Evolutionary conservation across 2,888 invertebrate genomes (phyloP).

Genomic region (Germaria angustata): DNA sequence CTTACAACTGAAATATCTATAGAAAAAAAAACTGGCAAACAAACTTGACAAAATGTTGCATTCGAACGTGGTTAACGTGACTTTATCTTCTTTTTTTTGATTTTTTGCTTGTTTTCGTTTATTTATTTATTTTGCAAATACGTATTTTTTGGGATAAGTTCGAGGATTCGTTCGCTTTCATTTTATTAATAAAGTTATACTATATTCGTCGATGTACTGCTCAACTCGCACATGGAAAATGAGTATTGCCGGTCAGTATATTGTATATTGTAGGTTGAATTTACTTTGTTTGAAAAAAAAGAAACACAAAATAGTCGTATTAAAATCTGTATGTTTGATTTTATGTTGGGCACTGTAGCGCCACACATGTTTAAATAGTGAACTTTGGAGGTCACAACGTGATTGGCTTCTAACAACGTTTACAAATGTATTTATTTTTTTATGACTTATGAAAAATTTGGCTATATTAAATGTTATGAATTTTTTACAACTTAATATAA

Average conservation of each 20-base stretch:
- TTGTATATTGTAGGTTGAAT: slow-evolving; percentile 53
- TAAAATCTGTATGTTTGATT: neutral
- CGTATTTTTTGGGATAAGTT: slow-evolving; percentile 38
- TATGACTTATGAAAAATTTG: neutral
- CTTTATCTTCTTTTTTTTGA: slow-evolving; percentile 67
- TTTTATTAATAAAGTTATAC: neutral
- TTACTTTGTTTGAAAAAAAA: slow-evolving; percentile 21
- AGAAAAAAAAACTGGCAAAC: neutral
- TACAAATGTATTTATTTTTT: slow-evolving; percentile 1
- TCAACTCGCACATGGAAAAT: slow-evolving; percentile 6
- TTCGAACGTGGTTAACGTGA: slow-evolving; percentile 79
- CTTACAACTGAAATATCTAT: neutral
- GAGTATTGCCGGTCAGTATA: slow-evolving; percentile 52
- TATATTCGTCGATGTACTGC: neutral
- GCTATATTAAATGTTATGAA: slow-evolving; percentile 36
- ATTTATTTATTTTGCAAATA: slow-evolving; percentile 21
- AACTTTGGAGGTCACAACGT: slow-evolving; percentile 69
- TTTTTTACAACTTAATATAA: slow-evolving; percentile 53
- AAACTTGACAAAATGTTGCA: slow-evolving; percentile 78
- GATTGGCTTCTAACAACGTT: slow-evolving; percentile 64
- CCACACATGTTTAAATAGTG: slow-evolving; percentile 65
- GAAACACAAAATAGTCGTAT: neutral
- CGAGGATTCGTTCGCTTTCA: neutral
- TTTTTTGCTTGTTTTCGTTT: slow-evolving; percentile 1
- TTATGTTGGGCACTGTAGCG: slow-evolving; percentile 41